Base-by-base conservation (phyloP, 2,888 invertebrate species). In the Papilio protenor region DNA sequence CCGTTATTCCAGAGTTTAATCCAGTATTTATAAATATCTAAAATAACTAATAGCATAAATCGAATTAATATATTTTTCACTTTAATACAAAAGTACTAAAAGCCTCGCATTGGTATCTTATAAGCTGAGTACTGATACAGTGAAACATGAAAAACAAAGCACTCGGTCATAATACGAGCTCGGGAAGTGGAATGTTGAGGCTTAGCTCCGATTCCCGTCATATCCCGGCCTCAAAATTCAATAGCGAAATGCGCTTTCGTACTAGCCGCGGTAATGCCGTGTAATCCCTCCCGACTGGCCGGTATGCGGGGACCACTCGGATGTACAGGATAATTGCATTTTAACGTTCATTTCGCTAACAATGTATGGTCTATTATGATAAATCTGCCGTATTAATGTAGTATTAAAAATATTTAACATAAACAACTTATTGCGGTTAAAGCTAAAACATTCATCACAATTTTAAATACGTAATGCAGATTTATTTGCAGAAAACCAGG, bases 231-330 rank as follows among this genome's bases (percentile, higher is more conserved):
- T 47, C 73, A 59, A 73, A 77, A 77, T 59, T 70, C 77, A 73
- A 77, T 69, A 69, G 73, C 69, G 73, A 73, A 77, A 73, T 77
- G 77, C 73, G 45, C 57, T 73, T 59, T 77, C 66, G 33, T 45
- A 73, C 64, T 66, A 55, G 23, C 52, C 52, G 21, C 52, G 8
- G 55, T 69, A 69, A 77, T 73, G 27, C 73, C 64, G 45, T 73
- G 73, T 77, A 77, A 77, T 77, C 77, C 77, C 8, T 45, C 33
- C 47, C 55, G 14, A 64, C 76, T 69, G 77, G 69, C 57, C 77
- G n/a, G 27, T 33, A 49, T 73, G 27, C 69, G n/a, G n/a, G 0
- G 16, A 18, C 45, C 33, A 73, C 27, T 55, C 40, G 57, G 27
- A 33, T 55, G n/a, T 52, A 72, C 1, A 12, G n/a, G 69, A 59